phyloP scores from a whole-genome alignment of 2,797 vertebrate species.

The Arctocebus calabarensis region DNA sequence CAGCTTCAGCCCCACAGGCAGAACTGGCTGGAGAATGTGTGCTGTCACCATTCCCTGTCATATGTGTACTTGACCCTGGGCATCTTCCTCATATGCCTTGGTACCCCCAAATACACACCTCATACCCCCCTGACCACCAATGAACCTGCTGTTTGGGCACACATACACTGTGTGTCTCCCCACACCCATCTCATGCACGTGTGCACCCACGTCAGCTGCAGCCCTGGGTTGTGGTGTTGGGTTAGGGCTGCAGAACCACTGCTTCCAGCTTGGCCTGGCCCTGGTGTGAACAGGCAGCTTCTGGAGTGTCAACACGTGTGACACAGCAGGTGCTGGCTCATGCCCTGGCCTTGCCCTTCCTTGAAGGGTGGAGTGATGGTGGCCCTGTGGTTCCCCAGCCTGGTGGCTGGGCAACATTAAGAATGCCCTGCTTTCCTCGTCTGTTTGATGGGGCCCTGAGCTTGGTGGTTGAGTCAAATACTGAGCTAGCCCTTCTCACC shows the following conservation, averaged over 20 bases:
- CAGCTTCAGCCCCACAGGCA: accelerated
- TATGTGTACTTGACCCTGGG: neutral
- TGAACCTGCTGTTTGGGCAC: neutral
- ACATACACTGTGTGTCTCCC: no score
- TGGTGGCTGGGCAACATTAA: neutral
- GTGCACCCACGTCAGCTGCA: accelerated
- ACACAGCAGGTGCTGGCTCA: neutral
- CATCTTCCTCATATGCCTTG: neutral
- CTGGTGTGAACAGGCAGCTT: neutral
- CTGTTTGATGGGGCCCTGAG: neutral
- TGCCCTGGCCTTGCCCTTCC: neutral
- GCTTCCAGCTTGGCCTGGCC: accelerated
- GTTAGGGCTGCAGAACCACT: neutral
- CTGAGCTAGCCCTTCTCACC: neutral
- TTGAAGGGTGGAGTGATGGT: neutral
- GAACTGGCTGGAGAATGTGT: neutral
- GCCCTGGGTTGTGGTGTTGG: neutral
- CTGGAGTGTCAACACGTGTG: neutral
- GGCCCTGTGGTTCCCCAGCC: accelerated
- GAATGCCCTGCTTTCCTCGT: neutral
- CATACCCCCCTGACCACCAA: neutral
- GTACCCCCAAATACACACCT: neutral
- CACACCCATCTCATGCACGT: no score
- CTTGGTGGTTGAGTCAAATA: neutral
- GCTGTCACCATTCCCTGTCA: accelerated